phyloP scores from a whole-genome alignment of 2,888 invertebrate genomes.

The Chymomyza amoena region DNA sequence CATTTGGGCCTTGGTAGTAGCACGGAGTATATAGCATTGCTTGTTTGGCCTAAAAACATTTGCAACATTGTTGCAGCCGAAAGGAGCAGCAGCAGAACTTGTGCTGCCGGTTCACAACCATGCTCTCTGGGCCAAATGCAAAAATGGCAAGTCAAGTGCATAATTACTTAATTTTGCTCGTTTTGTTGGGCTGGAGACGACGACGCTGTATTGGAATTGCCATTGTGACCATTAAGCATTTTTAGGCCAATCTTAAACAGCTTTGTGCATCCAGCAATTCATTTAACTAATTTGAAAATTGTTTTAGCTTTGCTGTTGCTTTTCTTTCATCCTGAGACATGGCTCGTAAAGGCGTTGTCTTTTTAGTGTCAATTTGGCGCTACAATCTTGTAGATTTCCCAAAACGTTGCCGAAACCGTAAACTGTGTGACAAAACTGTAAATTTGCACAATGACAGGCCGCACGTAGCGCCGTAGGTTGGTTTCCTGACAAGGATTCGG shows the following conservation, averaged over 20 bases:
- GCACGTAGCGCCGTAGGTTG: slow-evolving; percentile 8
- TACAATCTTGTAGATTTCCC: slow-evolving; percentile 66
- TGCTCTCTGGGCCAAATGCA: slow-evolving; percentile 28
- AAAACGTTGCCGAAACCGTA: slow-evolving; percentile 39
- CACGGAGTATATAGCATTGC: not conserved
- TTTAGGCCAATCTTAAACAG: slow-evolving; percentile 17
- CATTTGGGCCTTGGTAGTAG: not conserved
- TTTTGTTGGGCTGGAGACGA: not conserved
- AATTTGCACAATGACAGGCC: slow-evolving; percentile 61
- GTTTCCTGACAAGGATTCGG: not conserved
- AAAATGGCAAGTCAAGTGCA: slow-evolving; percentile 67
- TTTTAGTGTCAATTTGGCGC: slow-evolving; percentile 59
- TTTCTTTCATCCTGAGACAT: not conserved
- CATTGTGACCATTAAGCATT: not conserved
- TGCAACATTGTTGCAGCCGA: not conserved
- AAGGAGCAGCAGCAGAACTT: too few species aligned
- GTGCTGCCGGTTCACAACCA: not conserved
- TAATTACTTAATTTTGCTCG: slow-evolving; percentile 65
- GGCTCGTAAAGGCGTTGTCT: slow-evolving; percentile 54
- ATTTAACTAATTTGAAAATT: slow-evolving; percentile 42
- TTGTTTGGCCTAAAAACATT: slow-evolving; percentile 10
- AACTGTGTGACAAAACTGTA: slow-evolving; percentile 49
- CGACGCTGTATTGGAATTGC: not conserved
- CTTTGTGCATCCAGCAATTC: slow-evolving; percentile 15
- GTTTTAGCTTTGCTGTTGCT: not conserved